Conservation (phyloP, 1,140 invertebrate species). For the Drosophila aff. region DNA sequence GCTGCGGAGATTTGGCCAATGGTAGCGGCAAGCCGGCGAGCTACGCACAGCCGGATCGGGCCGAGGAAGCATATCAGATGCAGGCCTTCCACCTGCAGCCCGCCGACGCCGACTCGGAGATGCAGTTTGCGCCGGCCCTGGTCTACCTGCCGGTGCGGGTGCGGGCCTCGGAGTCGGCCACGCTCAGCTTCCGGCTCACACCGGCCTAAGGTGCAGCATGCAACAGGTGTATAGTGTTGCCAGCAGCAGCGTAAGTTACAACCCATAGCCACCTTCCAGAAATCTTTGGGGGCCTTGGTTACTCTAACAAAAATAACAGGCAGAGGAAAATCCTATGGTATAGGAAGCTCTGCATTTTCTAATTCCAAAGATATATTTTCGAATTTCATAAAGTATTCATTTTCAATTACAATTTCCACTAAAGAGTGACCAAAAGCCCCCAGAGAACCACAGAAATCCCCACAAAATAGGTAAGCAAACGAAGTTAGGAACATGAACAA, state of each 20-base stretch:
- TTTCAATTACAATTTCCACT: neutral
- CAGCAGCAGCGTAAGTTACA: slow-evolving; percentile 74
- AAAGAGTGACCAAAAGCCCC: slow-evolving; percentile 4
- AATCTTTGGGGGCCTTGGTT: neutral
- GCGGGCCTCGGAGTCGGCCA: slow-evolving; percentile 90
- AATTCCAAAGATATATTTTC: neutral
- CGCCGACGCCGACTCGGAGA: slow-evolving; percentile 55
- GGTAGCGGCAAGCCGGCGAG: slow-evolving; percentile 67
- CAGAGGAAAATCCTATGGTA: too few relatives aligned
- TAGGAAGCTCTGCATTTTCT: neutral
- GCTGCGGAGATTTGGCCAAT: slow-evolving; percentile 63
- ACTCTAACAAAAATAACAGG: neutral
- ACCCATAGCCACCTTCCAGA: slow-evolving; percentile 15
- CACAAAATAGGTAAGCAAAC: slow-evolving; percentile 55
- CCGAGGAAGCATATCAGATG: slow-evolving; percentile 74
- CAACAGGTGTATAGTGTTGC: slow-evolving; percentile 67
- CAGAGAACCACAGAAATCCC: slow-evolving; percentile 1
- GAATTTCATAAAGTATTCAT: neutral
- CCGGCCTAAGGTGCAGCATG: slow-evolving; percentile 89
- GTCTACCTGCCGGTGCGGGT: slow-evolving; percentile 96
- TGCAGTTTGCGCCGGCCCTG: slow-evolving; percentile 92
- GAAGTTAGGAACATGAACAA: slow-evolving; percentile 66
- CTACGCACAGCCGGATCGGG: slow-evolving; percentile 69
- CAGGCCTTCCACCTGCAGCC: slow-evolving; percentile 82
- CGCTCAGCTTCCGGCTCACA: slow-evolving; percentile 95